These are phyloP conservation scores for Henricia sp. DNA, from an alignment of 53 echinoderm and acorn worm genomes.

Conservation along the genomic window DNA sequence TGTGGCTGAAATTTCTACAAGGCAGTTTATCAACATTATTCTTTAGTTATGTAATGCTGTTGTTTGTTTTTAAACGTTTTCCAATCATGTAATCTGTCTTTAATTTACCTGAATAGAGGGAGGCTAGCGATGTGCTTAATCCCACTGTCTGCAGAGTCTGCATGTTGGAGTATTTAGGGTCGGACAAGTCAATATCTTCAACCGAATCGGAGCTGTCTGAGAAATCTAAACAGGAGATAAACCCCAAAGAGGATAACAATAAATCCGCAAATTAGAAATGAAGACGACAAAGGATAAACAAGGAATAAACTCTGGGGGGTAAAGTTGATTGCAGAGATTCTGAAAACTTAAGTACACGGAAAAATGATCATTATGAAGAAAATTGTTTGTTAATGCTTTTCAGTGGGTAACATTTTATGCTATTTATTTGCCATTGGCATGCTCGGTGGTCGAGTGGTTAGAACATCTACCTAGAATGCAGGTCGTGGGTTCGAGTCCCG, in stretches of 20 bases:
- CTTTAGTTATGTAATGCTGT: no score
- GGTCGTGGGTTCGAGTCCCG: no score
- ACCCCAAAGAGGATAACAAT: not conserved
- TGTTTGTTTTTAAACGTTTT: no score
- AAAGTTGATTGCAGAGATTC: not conserved
- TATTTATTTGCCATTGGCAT: no score
- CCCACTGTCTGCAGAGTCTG: slow-evolving; percentile 69
- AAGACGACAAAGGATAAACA: not conserved
- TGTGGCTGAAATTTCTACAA: no score
- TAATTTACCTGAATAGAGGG: slow-evolving; percentile 94
- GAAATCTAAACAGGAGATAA: slow-evolving; percentile 4
- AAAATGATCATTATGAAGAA: no score
- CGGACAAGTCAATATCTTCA: slow-evolving; percentile 84
- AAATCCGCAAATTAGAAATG: not conserved
- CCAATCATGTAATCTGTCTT: not conserved
- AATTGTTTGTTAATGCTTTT: no score
- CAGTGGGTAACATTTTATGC: no score
- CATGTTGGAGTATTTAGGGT: slow-evolving; percentile 73
- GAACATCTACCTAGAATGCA: no score
- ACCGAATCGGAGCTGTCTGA: slow-evolving; percentile 70
- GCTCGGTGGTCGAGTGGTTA: no score
- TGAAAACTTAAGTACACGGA: no score
- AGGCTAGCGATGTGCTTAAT: slow-evolving; percentile 88
- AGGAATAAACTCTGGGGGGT: not conserved
- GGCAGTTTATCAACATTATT: no score